These are phyloP conservation scores for Simalia tracyae DNA, from an alignment of 2,797 vertebrate species.

Conservation along the genomic window DNA sequence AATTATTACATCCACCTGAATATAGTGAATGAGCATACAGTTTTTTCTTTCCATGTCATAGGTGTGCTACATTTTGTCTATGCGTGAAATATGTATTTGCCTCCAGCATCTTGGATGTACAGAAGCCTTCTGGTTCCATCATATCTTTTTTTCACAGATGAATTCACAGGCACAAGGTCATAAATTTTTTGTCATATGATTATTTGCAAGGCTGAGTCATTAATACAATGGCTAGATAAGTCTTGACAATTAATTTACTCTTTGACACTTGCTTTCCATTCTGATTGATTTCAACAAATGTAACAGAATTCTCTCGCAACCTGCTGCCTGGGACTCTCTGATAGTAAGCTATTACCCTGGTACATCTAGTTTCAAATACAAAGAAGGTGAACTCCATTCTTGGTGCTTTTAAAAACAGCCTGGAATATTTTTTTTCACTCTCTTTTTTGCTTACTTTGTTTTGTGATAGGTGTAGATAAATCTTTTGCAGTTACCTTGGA, in stretches of 20 bases:
- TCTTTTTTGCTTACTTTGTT: constrained; percentile 44
- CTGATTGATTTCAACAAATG: not conserved
- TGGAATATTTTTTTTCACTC: constrained; percentile 41
- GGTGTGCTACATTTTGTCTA: not conserved
- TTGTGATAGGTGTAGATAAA: constrained; percentile 63
- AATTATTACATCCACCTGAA: not conserved
- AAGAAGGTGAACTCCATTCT: not conserved
- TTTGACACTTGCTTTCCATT: not conserved
- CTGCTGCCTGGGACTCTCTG: not conserved
- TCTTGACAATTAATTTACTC: not conserved
- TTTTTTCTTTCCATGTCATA: not conserved
- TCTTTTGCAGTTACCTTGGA: constrained; percentile 87
- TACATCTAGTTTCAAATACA: not conserved
- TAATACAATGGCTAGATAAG: not conserved
- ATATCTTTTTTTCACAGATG: not conserved
- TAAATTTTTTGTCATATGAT: not conserved
- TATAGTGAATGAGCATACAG: not conserved
- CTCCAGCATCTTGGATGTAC: not conserved
- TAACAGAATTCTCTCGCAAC: not conserved
- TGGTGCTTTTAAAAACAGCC: constrained; percentile 4
- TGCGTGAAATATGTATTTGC: not conserved
- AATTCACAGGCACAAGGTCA: not conserved
- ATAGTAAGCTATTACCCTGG: not conserved
- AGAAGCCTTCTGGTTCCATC: not conserved
- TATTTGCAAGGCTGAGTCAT: not conserved